Evolutionary conservation across 2,888 invertebrate genomes (phyloP), one percentile per base, ranked within the genome.

Genomic region (Melanostoma mellinum): DNA sequence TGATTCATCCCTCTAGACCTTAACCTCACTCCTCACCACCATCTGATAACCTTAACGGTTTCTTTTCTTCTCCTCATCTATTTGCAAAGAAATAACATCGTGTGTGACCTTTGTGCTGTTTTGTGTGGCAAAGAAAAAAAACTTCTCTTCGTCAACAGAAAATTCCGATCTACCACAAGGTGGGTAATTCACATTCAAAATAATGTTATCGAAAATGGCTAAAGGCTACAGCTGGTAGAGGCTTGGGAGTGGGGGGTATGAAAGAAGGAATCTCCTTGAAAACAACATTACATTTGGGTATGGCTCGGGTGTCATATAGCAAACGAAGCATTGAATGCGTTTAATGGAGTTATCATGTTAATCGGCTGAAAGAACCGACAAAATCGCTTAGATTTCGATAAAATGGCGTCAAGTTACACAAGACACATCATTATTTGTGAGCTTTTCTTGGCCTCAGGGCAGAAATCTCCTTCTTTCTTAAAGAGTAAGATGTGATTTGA

Each of bases 271-370:
- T 46, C 3, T 48, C 50, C 63, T 38, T 40, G 32, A 50, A 38
- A 63, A 63, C 50, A 48, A 48, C 35, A 32, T 20, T n/a, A 6
- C 9, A 40, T 35, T 35, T 20, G 8, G n/a, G 35, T 61, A 36
- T 35, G 61, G 61, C 35, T 60, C 36, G 73, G 53, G 53, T 55
- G 67, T 3, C 20, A 36, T 44, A 33, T 9, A 38, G 38, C n/a
- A 48, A 32, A n/a, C 48, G 30, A 32, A 33, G 55, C 10, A 30
- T 68, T 42, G 42, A 20, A 60, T 52, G 33, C 61, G 42, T 61
- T 60, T 82, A 82, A 82, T 82, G 82, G 73, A 78, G 73, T 78
- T 74, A 69, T 74, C 78, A 73, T 82, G 82, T 78, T 69, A 67
- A 77, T 76, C 71, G 65, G 71, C 42, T 67, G 58, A 71, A 42